phyloP scores from a whole-genome alignment of 2,888 invertebrate species.

The Gastrophysa polygoni region DNA sequence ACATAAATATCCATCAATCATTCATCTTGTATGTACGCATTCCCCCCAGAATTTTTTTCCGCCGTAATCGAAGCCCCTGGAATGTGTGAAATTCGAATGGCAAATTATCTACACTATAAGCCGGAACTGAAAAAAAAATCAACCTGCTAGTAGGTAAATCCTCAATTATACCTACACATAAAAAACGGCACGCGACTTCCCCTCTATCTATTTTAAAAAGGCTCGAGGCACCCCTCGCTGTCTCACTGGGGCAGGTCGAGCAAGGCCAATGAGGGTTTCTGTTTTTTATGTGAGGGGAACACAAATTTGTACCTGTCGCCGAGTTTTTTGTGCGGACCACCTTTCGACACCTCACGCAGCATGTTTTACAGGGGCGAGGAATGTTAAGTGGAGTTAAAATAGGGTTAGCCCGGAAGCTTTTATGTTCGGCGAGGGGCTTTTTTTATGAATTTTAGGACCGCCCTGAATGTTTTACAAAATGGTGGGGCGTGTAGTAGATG shows the following conservation, averaged over 20 bases:
- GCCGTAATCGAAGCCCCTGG: not conserved
- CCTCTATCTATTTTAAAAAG: slow-evolving; percentile 7
- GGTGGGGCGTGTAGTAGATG: too few species aligned
- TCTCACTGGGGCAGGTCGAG: slow-evolving; percentile 3
- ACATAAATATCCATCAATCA: too few species aligned
- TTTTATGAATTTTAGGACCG: slow-evolving; percentile 35
- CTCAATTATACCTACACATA: too few species aligned
- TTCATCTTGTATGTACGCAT: too few species aligned
- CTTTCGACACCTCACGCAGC: not conserved
- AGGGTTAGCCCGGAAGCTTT: slow-evolving; percentile 26
- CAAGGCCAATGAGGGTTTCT: not conserved
- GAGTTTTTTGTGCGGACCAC: slow-evolving; percentile 26
- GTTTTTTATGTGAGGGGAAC: slow-evolving; percentile 10
- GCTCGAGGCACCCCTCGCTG: slow-evolving; percentile 13
- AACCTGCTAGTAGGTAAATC: not conserved
- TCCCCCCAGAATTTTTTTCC: too few species aligned
- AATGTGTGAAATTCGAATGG: not conserved
- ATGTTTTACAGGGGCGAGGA: slow-evolving; percentile 16
- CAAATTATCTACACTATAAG: not conserved
- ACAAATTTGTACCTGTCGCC: slow-evolving; percentile 10
- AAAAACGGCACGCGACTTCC: slow-evolving; percentile 25
- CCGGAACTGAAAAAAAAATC: too few species aligned
- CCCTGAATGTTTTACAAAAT: slow-evolving; percentile 1
- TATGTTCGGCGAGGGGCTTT: slow-evolving; percentile 19
- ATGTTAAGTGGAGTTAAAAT: slow-evolving; percentile 25